Evolutionary conservation across 2,888 invertebrate species (phyloP).

Genomic region (Drosophila tanythrix): DNA sequence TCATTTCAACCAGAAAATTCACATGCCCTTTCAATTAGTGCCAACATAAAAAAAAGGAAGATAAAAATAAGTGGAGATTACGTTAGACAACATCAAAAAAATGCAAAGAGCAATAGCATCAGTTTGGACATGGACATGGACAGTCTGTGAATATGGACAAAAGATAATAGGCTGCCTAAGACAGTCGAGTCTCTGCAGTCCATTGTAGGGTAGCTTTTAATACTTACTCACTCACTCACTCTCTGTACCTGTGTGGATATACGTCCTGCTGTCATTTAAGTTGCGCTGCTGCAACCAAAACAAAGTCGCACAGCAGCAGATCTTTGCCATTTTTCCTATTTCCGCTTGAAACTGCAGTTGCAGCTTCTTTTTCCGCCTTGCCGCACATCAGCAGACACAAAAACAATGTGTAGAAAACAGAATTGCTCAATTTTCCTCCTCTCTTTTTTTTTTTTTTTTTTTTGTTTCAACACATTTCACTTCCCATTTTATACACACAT

Average conservation of each 20-base stretch:
- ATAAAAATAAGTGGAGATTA: constrained; percentile 13
- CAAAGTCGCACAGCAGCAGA: constrained; percentile 6
- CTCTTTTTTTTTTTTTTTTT: constrained; percentile 18
- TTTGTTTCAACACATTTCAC: constrained; percentile 51
- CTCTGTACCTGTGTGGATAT: constrained; percentile 34
- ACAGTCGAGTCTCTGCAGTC: constrained; percentile 25
- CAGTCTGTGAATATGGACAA: constrained; percentile 13
- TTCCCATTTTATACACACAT: constrained; percentile 23
- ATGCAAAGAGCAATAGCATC: constrained; percentile 10
- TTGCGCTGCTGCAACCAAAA: constrained; percentile 33
- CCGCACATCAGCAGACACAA: constrained; percentile 35
- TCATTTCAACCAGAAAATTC: constrained; percentile 21
- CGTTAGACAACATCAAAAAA: constrained; percentile 18
- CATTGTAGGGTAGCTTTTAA: constrained; percentile 10
- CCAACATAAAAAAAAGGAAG: background rate
- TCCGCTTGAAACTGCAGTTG: constrained; percentile 66
- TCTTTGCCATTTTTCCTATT: constrained; percentile 61
- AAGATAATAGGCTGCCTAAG: constrained; percentile 14
- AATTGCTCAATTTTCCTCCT: constrained; percentile 36
- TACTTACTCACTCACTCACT: background rate
- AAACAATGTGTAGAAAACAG: constrained; percentile 46
- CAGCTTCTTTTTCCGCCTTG: constrained; percentile 48
- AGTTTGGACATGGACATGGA: background rate
- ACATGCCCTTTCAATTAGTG: constrained; percentile 29
- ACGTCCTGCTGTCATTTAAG: constrained; percentile 20